Evolutionary conservation across 2,888 invertebrate genomes (phyloP).

Genomic region (Pollenia amentaria): DNA sequence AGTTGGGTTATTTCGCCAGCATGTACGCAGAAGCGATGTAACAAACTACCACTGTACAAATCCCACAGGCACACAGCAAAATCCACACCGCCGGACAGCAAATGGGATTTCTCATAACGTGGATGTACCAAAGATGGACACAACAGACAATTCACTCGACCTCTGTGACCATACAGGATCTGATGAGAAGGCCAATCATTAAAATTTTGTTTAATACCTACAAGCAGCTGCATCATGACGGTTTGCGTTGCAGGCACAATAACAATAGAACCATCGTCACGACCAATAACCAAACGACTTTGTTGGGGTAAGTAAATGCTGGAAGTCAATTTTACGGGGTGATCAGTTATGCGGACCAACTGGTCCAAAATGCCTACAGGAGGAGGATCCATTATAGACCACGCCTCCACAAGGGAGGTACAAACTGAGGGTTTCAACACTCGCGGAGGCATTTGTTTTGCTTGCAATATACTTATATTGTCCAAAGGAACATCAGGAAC

Average conservation of each 20-base stretch:
- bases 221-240: conserved; percentile 95
- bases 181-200: conserved; percentile 96
- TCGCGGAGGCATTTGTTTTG: conserved; percentile 84
- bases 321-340: conserved; percentile 93
- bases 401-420: conserved; percentile 93
- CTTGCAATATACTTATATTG: conserved; percentile 84
- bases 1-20: conserved; percentile 98
- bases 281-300: conserved; percentile 96
- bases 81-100: conserved; percentile 98
- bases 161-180: conserved; percentile 94
- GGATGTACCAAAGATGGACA: conserved; percentile 97
- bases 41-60: conserved; percentile 92
- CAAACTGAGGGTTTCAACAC: conserved; percentile 91
- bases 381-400: conserved; percentile 94
- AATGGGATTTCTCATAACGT: conserved; percentile 93
- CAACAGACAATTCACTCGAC: conserved; percentile 96
- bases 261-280: conserved; percentile 97
- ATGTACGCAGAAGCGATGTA: conserved; percentile 98
- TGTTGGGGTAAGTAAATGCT: conserved; percentile 97
- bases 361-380: conserved; percentile 97
- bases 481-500: conserved; percentile 91
- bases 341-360: conserved; percentile 90
- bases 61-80: conserved; percentile 99
- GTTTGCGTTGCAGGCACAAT: conserved; percentile 98
- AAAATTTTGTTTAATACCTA: conserved; percentile 91